Evolutionary conservation across 2,888 invertebrate species (phyloP).

Genomic region (Drosophila mimetica): DNA sequence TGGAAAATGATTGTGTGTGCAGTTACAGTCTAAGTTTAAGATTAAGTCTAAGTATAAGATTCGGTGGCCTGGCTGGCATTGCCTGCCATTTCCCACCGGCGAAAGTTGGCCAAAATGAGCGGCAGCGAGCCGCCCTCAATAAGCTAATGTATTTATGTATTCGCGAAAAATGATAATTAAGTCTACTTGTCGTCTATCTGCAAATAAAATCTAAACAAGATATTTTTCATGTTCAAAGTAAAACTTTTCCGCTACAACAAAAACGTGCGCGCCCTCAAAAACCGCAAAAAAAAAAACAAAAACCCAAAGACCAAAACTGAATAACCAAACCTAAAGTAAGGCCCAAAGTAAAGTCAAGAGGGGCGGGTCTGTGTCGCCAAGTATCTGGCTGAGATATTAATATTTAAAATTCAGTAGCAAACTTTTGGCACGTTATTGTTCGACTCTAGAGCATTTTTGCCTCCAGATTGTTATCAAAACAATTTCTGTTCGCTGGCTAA

Average conservation of each 20-base stretch:
- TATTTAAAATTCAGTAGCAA: slow-evolving; percentile 83
- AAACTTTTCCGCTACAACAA: slow-evolving; percentile 76
- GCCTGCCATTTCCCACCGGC: slow-evolving; percentile 59
- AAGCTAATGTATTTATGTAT: slow-evolving; percentile 66
- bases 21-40: slow-evolving; percentile 37
- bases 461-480: slow-evolving; percentile 73
- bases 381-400: slow-evolving; percentile 68
- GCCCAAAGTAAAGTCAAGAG: slow-evolving; percentile 10
- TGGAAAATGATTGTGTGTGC: slow-evolving; percentile 74
- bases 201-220: slow-evolving; percentile 83
- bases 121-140: slow-evolving; percentile 61
- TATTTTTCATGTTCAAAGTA: slow-evolving; percentile 79
- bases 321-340: slow-evolving; percentile 6
- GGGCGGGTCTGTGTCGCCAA: slow-evolving; percentile 30
- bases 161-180: slow-evolving; percentile 81
- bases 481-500: slow-evolving; percentile 55
- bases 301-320: not conserved
- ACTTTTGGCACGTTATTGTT: slow-evolving; percentile 82
- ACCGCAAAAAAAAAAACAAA: slow-evolving; percentile 1
- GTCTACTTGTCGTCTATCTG: slow-evolving; percentile 82
- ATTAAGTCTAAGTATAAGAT: slow-evolving; percentile 12
- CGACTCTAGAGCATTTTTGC: slow-evolving; percentile 58
- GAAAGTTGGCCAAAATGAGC: slow-evolving; percentile 73
- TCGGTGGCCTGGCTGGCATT: not conserved
- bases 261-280: slow-evolving; percentile 78